Conservation (phyloP, 2,113 vertebrate species). For the Pluvialis apricaria region DNA sequence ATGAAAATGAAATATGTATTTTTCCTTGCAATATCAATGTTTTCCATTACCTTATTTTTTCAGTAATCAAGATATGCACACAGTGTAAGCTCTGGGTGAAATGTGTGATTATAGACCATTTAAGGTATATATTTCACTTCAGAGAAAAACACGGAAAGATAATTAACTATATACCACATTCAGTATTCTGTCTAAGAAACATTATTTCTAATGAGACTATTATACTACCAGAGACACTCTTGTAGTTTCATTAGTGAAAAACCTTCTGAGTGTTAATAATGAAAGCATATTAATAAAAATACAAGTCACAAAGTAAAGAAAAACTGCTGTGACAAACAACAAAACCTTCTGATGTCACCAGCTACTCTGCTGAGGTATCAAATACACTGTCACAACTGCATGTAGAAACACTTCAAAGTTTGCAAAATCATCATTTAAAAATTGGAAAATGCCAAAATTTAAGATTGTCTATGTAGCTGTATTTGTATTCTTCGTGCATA, state of each 20-base stretch:
- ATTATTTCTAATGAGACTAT: background rate
- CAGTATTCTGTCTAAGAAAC: background rate
- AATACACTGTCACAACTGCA: background rate
- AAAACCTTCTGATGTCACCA: background rate
- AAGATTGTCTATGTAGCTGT: background rate
- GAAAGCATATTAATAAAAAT: background rate
- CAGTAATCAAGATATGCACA: background rate
- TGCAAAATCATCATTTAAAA: background rate
- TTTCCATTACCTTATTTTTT: background rate
- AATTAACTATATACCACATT: background rate
- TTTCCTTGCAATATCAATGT: background rate
- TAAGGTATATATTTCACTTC: background rate
- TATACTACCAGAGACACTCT: background rate
- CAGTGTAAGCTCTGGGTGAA: background rate
- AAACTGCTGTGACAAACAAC: background rate
- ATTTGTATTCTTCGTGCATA: background rate
- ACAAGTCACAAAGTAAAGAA: background rate
- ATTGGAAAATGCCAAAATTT: background rate
- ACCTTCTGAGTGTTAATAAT: background rate
- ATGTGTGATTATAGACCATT: background rate
- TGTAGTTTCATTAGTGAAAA: background rate
- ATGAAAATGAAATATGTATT: background rate
- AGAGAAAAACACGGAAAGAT: background rate
- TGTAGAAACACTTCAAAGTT: background rate
- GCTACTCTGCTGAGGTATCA: background rate